These are phyloP conservation scores for Cephalopachus bancanus DNA, from an alignment of 2,797 vertebrate species.

Conservation along the genomic window DNA sequence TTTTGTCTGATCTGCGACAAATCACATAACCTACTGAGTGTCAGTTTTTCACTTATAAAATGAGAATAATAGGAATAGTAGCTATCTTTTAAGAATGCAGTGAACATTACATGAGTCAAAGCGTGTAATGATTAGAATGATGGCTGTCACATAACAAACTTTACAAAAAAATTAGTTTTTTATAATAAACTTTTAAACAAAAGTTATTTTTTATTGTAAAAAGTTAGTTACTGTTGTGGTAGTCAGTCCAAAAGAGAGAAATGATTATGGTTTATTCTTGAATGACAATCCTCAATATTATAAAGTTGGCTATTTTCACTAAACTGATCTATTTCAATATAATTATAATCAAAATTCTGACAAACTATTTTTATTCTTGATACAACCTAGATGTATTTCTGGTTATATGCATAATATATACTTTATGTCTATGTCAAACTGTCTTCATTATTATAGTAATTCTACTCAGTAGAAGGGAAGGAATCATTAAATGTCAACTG, in stretches of 20 bases:
- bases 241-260: neutral
- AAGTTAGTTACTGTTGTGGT: neutral
- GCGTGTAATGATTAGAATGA: neutral
- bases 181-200: neutral
- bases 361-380: neutral
- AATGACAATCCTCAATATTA: neutral
- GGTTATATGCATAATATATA: neutral
- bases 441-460: slow-evolving; percentile 33
- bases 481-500: neutral
- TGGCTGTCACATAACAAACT: neutral
- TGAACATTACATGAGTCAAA: neutral
- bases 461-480: neutral
- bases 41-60: neutral
- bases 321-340: neutral
- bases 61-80: neutral
- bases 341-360: neutral
- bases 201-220: neutral
- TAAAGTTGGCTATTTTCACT: neutral
- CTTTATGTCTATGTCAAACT: neutral
- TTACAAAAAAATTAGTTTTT: neutral
- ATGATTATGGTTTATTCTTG: neutral
- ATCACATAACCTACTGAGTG: neutral
- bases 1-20: neutral
- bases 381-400: neutral
- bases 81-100: neutral